Conservation (phyloP, 2,797 vertebrate species). For the Psittacula echo region DNA sequence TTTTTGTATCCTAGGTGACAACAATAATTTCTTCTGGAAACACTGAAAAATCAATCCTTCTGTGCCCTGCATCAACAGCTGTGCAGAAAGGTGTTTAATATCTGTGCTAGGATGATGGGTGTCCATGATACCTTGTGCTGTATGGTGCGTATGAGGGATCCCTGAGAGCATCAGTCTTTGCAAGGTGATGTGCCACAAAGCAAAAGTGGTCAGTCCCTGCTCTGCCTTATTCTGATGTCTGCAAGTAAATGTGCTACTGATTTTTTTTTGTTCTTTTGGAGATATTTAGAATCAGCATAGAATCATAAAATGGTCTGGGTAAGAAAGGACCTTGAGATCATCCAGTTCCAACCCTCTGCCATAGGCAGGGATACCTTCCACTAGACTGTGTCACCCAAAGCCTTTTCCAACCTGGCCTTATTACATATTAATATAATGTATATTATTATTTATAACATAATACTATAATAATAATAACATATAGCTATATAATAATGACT, state of each 20-base stretch:
- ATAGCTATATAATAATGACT: background rate
- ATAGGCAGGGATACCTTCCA: background rate
- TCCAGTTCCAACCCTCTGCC: background rate
- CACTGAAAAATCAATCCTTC: background rate
- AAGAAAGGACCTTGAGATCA: background rate
- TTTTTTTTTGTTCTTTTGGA: no score
- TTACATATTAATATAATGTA: background rate
- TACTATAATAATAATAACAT: background rate
- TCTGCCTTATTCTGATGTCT: rapidly evolving
- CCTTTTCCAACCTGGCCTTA: background rate
- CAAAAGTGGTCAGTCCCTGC: background rate
- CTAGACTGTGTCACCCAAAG: background rate
- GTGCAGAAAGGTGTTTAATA: background rate
- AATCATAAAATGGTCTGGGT: background rate
- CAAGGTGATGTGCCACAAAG: background rate
- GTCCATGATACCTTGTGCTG: background rate
- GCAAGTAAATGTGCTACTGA: background rate
- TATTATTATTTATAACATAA: background rate
- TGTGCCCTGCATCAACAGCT: background rate
- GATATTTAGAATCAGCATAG: background rate
- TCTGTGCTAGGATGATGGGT: background rate
- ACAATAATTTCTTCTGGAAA: background rate
- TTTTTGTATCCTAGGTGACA: background rate
- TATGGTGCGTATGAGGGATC: rapidly evolving
- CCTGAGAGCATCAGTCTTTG: rapidly evolving